These are phyloP conservation scores for Tylochromis polylepis DNA, from an alignment of 2,113 vertebrate genomes.

Conservation along the genomic window DNA sequence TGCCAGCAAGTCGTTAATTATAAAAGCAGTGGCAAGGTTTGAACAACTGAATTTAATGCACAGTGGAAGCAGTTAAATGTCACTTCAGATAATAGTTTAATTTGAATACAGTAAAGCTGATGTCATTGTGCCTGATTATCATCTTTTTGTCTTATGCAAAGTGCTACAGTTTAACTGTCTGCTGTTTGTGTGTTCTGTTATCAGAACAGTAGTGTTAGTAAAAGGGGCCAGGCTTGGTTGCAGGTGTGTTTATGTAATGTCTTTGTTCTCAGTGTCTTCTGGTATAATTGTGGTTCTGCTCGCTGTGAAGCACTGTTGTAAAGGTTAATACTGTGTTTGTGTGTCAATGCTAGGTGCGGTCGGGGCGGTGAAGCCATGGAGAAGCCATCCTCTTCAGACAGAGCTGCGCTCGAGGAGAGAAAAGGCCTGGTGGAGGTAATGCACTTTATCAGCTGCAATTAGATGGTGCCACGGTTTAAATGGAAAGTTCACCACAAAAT, in stretches of 20 bases:
- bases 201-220: neutral
- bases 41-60: neutral
- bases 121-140: neutral
- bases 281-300: neutral
- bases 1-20: neutral
- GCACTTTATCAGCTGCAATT: neutral
- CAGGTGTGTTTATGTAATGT: neutral
- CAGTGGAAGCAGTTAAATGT: neutral
- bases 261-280: neutral
- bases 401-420: constrained; percentile 29
- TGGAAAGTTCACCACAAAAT: neutral
- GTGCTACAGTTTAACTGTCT: neutral
- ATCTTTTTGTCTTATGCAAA: constrained; percentile 15
- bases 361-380: constrained; percentile 42
- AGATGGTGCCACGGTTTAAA: accelerated
- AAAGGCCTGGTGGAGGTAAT: constrained; percentile 42
- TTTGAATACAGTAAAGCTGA: constrained; percentile 6
- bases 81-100: neutral
- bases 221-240: neutral
- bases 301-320: neutral
- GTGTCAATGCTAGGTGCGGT: constrained; percentile 23
- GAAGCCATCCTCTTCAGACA: constrained; percentile 37
- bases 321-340: neutral
- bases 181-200: neutral
- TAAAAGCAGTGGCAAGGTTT: neutral